Base-by-base conservation (phyloP, 2,797 vertebrate species). In the Chelonia mydas region DNA sequence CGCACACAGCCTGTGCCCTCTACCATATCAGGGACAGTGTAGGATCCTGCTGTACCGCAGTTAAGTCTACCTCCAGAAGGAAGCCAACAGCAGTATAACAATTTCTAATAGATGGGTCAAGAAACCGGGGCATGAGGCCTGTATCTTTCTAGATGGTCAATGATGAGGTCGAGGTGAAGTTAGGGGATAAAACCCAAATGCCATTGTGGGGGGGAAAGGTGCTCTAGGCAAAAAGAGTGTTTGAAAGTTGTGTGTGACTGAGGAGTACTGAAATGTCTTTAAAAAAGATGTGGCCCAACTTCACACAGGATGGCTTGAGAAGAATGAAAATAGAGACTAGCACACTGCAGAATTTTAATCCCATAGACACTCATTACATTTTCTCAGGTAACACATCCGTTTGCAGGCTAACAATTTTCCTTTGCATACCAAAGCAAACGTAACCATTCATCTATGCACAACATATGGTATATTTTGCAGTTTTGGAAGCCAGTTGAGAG, bases 381-480 rank as follows among this genome's bases (percentile, higher is more conserved):
- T 51, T 83, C 91, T 94, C 94, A 92, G 95, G 95, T 96, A 95
- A 76, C 51, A 76, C 51, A 87, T 61, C 90, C 80, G 55, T 96
- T 90, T 81, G 85, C 87, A 61, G 7, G 88, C 37, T 95, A 95
- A 95, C 92, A 86, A 96, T 87, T 97, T 95, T 89, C 86, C 87
- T 81, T 88, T 79, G 15, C 86, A 41, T 95, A 54, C 7, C 45
- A 50, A 94, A 61, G 16, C 54, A 91, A 84, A 37, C 1, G 23
- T 84, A 92, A 47, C 33, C 33, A 68, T 95, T 81, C 84, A 86
- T 86, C 88, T 93, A 54, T 76, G 78, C 84, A 89, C 0, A 1
- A 90, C 96, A 97, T 94, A 97, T 96, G 96, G 96, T 96, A 88
- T 0, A 17, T 95, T 84, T 89, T 84, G 83, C 94, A 87, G 94